These are phyloP conservation scores for Chunga burmeisteri DNA, from an alignment of 2,113 vertebrate species.

Conservation along the genomic window DNA sequence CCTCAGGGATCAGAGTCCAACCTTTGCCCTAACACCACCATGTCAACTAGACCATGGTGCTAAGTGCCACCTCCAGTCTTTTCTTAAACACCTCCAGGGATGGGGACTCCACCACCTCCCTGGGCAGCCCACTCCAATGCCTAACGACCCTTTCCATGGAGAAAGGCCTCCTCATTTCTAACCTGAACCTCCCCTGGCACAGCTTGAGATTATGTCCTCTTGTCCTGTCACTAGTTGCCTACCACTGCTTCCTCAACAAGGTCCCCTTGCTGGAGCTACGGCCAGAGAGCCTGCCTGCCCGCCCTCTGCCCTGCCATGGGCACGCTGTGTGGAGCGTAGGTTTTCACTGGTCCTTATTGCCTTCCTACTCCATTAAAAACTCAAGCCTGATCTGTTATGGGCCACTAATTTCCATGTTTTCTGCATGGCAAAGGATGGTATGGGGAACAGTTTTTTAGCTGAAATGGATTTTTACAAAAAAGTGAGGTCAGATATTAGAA, in stretches of 20 bases:
- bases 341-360: background rate
- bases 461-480: background rate
- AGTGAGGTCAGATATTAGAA: background rate
- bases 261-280: rapidly evolving
- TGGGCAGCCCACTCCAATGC: too few species aligned
- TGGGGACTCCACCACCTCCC: too few species aligned
- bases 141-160: too few species aligned
- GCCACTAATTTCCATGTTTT: background rate
- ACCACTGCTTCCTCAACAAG: background rate
- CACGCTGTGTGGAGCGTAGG: background rate
- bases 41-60: too few species aligned
- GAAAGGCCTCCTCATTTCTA: too few species aligned
- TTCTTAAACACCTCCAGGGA: too few species aligned
- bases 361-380: background rate
- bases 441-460: background rate
- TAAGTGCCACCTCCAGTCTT: too few species aligned
- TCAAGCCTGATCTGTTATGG: background rate
- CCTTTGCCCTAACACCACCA: too few species aligned
- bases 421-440: background rate
- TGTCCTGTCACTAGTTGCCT: too few species aligned
- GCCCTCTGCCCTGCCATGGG: background rate
- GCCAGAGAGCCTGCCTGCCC: background rate
- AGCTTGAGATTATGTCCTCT: too few species aligned
- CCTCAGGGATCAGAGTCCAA: too few species aligned
- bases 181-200: too few species aligned